Evolutionary conservation across 92 coral and sea anemone genomes (phyloP), one percentile per base, ranked within the genome.

Genomic region (Bergia sp.): DNA sequence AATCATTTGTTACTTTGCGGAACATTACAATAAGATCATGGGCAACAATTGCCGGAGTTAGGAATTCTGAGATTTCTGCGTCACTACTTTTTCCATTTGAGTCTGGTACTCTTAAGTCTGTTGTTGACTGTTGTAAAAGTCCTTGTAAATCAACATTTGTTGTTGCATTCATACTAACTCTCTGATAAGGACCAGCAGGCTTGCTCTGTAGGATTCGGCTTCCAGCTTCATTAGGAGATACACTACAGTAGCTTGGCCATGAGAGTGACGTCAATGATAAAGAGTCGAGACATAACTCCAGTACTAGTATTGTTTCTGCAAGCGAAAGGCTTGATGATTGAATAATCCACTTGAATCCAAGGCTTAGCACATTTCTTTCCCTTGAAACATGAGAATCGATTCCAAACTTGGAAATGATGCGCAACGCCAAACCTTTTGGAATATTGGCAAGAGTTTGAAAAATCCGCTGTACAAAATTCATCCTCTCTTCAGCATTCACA

Each of bases 21-120:
- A 44, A 44, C 82, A 77, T 10, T 12, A 77, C 37, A 23, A 77
- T 77, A 11, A 77, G 64, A 77, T 77, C 37, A 20, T 77, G 64
- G 3, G 82, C 82, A 47, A 23, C 61, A 8, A 77, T 39, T 44
- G n/a, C n/a, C n/a, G 82, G 61, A 23, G 82, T 13, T 76, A 76
- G 29, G 16, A 15, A 15, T 40, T 3, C 55, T 21, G 55, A 18
- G 36, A 9, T n/a, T 47, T 77, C 40, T 77, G 36, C 38, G 16
- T 20, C 57, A n/a, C 61, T 43, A 36, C 20, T 10, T 7, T 12
- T 21, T 21, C 15, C 16, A 15, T 47, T 20, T 43, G 61, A 18
- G 23, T 45, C 36, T 41, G 23, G 10, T 7, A n/a, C 36, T 15
- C 15, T 45, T 20, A 40, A 45, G 16, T 16, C 58, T 43, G 81